These are phyloP conservation scores for Acrobasis suavella DNA, from an alignment of 2,888 invertebrate genomes.

Conservation along the genomic window DNA sequence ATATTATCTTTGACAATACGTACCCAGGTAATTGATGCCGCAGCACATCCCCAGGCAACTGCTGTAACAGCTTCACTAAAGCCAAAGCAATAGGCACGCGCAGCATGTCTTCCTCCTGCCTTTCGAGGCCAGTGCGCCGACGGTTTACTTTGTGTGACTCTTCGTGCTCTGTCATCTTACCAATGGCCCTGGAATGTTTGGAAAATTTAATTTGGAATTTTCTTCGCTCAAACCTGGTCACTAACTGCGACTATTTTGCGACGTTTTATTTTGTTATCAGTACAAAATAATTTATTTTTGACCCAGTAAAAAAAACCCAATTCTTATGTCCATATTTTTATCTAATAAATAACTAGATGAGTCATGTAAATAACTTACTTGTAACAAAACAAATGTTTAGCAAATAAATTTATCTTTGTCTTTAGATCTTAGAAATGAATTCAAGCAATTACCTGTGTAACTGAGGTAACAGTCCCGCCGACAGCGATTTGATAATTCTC, in stretches of 20 bases:
- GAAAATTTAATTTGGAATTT: too few relatives aligned
- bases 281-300: too few relatives aligned
- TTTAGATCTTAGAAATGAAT: too few relatives aligned
- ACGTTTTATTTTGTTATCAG: too few relatives aligned
- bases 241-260: too few relatives aligned
- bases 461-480: conserved; percentile 89
- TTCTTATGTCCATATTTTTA: too few relatives aligned
- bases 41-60: conserved; percentile 89
- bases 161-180: conserved; percentile 86
- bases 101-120: conserved; percentile 95
- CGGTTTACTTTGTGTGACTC: conserved; percentile 90
- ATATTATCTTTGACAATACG: conserved; percentile 45
- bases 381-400: too few relatives aligned
- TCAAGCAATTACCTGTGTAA: conserved; percentile 84
- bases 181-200: conserved; percentile 59
- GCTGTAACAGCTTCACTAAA: conserved; percentile 94
- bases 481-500: conserved; percentile 87
- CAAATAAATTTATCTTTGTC: too few relatives aligned
- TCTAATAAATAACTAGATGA: too few relatives aligned
- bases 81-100: conserved; percentile 96
- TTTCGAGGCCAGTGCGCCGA: conserved; percentile 84
- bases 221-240: too few relatives aligned
- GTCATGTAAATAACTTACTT: too few relatives aligned
- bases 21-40: conserved; percentile 91
- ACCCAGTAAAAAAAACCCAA: too few relatives aligned